Evolutionary conservation across 2,797 vertebrate genomes (phyloP).

Genomic region (Bovichtus variegatus): DNA sequence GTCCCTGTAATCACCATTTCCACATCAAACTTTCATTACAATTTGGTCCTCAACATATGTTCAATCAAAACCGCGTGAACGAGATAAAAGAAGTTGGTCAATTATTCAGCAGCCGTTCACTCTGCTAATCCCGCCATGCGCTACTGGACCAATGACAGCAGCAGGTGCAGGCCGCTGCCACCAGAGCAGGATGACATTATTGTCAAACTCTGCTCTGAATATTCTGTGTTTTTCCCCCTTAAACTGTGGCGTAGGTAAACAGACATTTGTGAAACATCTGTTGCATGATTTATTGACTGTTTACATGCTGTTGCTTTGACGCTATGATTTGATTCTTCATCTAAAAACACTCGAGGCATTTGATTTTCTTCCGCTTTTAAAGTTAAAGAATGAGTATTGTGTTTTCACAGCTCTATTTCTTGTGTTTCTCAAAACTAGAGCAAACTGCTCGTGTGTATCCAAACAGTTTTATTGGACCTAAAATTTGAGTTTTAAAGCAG

Average conservation of each 20-base stretch:
- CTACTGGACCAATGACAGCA: constrained; percentile 54
- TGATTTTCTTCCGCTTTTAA: not conserved
- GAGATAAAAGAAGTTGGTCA: constrained; percentile 50
- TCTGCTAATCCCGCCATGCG: constrained; percentile 59
- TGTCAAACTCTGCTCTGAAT: not conserved
- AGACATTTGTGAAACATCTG: no score
- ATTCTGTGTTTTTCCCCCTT: not conserved
- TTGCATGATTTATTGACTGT: not conserved
- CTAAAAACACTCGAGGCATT: not conserved
- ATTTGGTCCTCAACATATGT: constrained; percentile 18
- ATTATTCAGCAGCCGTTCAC: constrained; percentile 65
- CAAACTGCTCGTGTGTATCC: not conserved
- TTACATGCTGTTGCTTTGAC: not conserved
- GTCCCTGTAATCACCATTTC: not conserved
- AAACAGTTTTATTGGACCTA: not conserved
- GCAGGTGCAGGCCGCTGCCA: constrained; percentile 54
- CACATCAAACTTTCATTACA: constrained; percentile 19
- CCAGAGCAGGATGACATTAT: not conserved
- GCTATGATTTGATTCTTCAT: not conserved
- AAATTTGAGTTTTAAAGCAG: not conserved
- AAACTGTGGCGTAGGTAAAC: not conserved
- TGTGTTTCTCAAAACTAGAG: not conserved
- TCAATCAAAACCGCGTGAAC: constrained; percentile 36
- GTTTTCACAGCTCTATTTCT: not conserved
- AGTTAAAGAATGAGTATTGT: not conserved